A percentile compares a stretch with the other conserved stretches of the same genome.
These are phyloP conservation scores for Danio aesculapii DNA, from an alignment of 2,797 vertebrate species.

Conservation along the genomic window DNA sequence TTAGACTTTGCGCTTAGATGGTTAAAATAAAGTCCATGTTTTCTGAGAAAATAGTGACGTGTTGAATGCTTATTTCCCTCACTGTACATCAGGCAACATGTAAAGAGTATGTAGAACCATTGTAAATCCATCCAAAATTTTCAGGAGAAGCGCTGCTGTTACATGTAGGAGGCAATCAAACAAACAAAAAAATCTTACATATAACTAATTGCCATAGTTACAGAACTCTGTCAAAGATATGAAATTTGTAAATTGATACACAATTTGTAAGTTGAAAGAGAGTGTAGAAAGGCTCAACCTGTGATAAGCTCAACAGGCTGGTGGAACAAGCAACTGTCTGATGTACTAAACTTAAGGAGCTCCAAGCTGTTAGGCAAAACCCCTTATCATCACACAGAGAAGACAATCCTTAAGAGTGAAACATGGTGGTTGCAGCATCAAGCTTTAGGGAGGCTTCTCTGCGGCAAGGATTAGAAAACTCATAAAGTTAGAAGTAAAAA, in stretches of 20 bases:
- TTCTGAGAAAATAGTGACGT: too few species aligned
- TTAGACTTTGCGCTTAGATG: too few species aligned
- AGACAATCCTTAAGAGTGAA: slow-evolving; percentile 14
- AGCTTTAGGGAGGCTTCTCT: slow-evolving; percentile 27
- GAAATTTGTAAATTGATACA: neutral
- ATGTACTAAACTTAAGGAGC: neutral
- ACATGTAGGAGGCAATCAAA: too few species aligned
- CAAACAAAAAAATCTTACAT: too few species aligned
- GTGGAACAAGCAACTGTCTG: neutral
- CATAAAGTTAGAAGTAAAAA: slow-evolving; percentile 35
- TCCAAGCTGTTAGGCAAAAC: neutral
- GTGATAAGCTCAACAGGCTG: neutral
- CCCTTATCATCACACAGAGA: neutral
- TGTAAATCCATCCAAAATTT: neutral
- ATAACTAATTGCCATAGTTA: neutral
- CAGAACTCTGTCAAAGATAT: too few species aligned
- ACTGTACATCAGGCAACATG: neutral
- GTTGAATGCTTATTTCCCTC: too few species aligned
- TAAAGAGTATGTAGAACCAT: neutral
- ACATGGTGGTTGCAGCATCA: slow-evolving; percentile 9
- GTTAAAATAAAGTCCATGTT: too few species aligned
- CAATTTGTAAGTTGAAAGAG: neutral
- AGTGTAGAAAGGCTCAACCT: neutral
- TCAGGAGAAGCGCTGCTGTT: too few species aligned
- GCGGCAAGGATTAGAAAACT: slow-evolving; percentile 42